Conservation (phyloP, 2,797 vertebrate species). For the Hyperoplus immaculatus region DNA sequence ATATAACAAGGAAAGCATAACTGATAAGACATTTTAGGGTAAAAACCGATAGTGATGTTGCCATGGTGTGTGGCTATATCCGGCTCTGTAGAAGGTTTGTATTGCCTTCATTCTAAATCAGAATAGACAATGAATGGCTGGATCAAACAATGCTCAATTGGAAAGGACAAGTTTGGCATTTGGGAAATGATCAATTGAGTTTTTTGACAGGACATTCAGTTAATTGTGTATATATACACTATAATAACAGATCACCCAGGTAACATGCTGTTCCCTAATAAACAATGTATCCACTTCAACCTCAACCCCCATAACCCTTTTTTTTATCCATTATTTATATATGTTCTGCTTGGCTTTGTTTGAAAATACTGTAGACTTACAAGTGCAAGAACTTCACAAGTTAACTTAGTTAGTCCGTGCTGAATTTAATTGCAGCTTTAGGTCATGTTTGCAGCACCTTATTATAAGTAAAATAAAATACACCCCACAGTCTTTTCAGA, state of each 20-base stretch:
- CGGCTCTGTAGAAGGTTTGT: constrained; percentile 9
- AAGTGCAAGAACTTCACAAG: constrained; percentile 1
- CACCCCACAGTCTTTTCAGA: not conserved
- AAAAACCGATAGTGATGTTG: not conserved
- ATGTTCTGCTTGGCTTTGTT: not conserved
- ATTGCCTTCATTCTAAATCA: constrained; percentile 28
- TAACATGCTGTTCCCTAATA: not conserved
- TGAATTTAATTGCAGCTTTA: constrained; percentile 14
- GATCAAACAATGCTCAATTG: constrained; percentile 20
- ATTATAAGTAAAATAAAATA: constrained; percentile 8
- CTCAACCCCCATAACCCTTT: not conserved
- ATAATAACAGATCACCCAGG: not conserved
- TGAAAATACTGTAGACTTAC: not conserved
- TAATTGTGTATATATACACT: not conserved
- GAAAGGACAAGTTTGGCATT: constrained; percentile 12
- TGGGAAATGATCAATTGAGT: not conserved
- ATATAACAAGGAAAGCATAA: constrained; percentile 1
- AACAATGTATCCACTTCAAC: not conserved
- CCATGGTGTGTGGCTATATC: too few relatives aligned
- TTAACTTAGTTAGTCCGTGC: constrained; percentile 5
- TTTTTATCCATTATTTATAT: not conserved
- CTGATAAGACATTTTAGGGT: not conserved
- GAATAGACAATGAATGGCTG: constrained; percentile 48
- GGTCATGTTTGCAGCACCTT: not conserved
- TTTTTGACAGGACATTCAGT: not conserved